phyloP scores from a whole-genome alignment of 2,797 vertebrate species.

The Bryconaethiops microstoma region DNA sequence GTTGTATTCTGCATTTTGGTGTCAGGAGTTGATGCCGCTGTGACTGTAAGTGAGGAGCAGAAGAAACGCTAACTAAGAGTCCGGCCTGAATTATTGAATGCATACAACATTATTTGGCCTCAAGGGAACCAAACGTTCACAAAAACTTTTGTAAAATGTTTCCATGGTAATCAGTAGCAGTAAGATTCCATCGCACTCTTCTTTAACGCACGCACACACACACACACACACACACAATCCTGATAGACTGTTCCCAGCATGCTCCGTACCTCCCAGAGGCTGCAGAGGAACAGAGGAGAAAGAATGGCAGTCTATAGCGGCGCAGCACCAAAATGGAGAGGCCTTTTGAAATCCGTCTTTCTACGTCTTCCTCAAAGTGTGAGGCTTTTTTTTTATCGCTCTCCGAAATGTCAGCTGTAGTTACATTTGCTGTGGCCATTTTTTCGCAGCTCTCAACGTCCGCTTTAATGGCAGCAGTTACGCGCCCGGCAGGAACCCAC shows the following conservation, averaged over 20 bases:
- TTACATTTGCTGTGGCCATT: conserved; percentile 30
- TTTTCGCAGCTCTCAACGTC: conserved; percentile 11
- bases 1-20: not conserved
- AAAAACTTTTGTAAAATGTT: conserved; percentile 13
- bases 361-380: not conserved
- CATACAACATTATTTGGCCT: conserved; percentile 20
- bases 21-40: not conserved
- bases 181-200: not conserved
- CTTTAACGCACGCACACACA: not conserved
- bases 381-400: not conserved
- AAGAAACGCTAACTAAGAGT: conserved; percentile 7
- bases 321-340: not conserved
- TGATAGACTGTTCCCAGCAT: not conserved
- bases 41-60: not conserved
- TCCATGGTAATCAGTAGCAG: conserved; percentile 40
- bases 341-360: conserved; percentile 21
- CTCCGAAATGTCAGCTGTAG: conserved; percentile 27
- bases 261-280: not conserved
- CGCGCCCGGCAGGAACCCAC: conserved; percentile 27
- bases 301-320: not conserved
- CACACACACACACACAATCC: no score
- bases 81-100: conserved; percentile 21
- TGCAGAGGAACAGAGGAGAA: not conserved
- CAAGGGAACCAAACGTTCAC: conserved; percentile 7
- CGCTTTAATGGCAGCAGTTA: conserved; percentile 41